phyloP scores from a whole-genome alignment of 1,140 invertebrate genomes.

The Lasioglossum baleicum region DNA sequence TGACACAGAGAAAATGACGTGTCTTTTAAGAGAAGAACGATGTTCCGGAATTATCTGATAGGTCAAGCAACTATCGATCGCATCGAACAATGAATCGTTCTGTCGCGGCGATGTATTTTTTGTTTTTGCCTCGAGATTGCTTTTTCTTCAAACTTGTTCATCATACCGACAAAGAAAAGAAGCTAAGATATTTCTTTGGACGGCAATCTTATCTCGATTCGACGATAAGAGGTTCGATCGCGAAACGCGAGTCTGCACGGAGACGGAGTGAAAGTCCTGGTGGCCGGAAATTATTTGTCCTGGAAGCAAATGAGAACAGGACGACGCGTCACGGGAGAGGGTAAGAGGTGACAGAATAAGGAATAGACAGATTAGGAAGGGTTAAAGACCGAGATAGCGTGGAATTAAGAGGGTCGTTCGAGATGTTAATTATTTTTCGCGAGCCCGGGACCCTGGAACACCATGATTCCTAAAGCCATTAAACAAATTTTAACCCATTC shows the following conservation, averaged over 20 bases:
- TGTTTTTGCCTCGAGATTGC: neutral
- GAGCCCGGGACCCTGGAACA: too few species aligned
- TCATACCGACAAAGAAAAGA: too few species aligned
- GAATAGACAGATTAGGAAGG: constrained; percentile 21
- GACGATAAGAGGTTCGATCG: neutral
- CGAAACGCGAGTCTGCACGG: neutral
- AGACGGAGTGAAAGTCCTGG: neutral
- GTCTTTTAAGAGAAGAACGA: too few species aligned
- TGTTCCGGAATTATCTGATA: neutral
- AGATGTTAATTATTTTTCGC: constrained; percentile 67
- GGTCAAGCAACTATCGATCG: neutral
- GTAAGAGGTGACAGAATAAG: constrained; percentile 8
- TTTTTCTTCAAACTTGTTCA: too few species aligned
- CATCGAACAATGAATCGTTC: neutral
- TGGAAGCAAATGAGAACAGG: constrained; percentile 18
- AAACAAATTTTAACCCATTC: too few species aligned
- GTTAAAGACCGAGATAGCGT: constrained; percentile 44
- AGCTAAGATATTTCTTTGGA: too few species aligned
- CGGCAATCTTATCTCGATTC: too few species aligned
- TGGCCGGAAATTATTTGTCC: constrained; percentile 16
- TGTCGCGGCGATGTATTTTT: neutral
- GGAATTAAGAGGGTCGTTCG: constrained; percentile 59
- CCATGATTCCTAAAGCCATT: too few species aligned
- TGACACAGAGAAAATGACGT: too few species aligned
- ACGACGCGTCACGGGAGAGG: neutral